A percentile compares a stretch with the other conserved stretches of the same genome.
Conservation (phyloP, 2,888 invertebrate genomes). For the Megalurothrips usitatus region DNA sequence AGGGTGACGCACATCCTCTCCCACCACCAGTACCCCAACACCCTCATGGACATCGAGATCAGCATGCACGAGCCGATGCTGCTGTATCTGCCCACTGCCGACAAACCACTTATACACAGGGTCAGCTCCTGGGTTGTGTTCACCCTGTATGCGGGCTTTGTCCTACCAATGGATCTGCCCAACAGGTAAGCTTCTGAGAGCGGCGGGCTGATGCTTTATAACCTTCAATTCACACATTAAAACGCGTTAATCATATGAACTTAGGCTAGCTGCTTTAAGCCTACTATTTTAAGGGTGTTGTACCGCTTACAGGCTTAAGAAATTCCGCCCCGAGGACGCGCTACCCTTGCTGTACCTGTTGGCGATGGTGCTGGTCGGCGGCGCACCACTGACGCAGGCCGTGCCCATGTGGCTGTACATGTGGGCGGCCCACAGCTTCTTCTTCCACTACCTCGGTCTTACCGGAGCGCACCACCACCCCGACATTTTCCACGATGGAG, state of each 20-base stretch:
- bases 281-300: no score
- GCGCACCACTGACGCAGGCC: conserved; percentile 42
- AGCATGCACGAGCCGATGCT: conserved; percentile 63
- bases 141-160: conserved; percentile 49
- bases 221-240: no score
- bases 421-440: conserved; percentile 54
- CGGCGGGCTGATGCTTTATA: no score
- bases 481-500: conserved; percentile 72
- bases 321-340: no score
- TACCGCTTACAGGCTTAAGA: no score
- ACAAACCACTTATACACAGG: conserved; percentile 52
- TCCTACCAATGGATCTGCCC: conserved; percentile 40
- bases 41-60: conserved; percentile 68
- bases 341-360: no score
- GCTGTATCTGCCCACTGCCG: conserved; percentile 56
- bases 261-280: no score
- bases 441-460: conserved; percentile 60
- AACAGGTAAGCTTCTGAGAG: neutral
- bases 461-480: conserved; percentile 79
- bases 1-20: conserved; percentile 70
- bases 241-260: no score
- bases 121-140: conserved; percentile 53
- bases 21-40: conserved; percentile 75
- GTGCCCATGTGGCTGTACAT: conserved; percentile 55
- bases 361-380: conserved; percentile 36